Evolutionary conservation across 2,113 vertebrate species (phyloP), one percentile per base, ranked within the genome.

Genomic region (Egretta garzetta): DNA sequence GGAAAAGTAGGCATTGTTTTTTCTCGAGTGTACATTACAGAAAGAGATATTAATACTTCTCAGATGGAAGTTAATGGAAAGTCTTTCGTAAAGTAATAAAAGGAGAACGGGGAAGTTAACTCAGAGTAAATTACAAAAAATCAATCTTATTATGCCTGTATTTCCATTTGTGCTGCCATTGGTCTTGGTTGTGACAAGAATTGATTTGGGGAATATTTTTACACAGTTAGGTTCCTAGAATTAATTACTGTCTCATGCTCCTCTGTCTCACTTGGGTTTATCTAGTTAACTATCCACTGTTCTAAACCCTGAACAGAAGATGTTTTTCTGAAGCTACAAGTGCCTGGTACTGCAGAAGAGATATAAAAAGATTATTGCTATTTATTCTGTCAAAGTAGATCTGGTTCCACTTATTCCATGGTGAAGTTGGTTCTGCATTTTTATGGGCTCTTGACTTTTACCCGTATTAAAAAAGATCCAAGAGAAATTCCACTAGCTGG

Each of bases 51-150:
- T 91, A 86, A 19, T 60, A 24, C 75, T 97, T 93, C 92, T 84
- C 53, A 91, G 24, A 85, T 86, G 21, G 52, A 89, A 89, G 28
- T 22, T 64, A 81, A 74, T 96, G 73, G 70, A 72, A 89, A 37
- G 20, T 67, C 37, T 75, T 91, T 84, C 30, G 33, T 90, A 68
- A 93, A 79, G 62, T 79, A 96, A 85, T 90, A 90, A 91, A 94
- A 75, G 41, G 50, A 91, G 55, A 77, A 55, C 19, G 66, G 13
- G 56, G 52, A 87, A 85, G 82, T 85, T 91, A 75, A 79, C 33
- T 82, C 30, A 10, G 22, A 88, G 50, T 84, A 47, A 23, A 10
- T 95, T 26, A 95, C 8, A 15, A 95, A 94, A 92, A 96, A 81
- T 93, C 43, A 64, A 14, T 94, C 68, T 88, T 67, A 23, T 33